A percentile compares a stretch with the other conserved stretches of the same genome.
Conservation (phyloP, 1,140 invertebrate species). For the Nephila pilipes region DNA sequence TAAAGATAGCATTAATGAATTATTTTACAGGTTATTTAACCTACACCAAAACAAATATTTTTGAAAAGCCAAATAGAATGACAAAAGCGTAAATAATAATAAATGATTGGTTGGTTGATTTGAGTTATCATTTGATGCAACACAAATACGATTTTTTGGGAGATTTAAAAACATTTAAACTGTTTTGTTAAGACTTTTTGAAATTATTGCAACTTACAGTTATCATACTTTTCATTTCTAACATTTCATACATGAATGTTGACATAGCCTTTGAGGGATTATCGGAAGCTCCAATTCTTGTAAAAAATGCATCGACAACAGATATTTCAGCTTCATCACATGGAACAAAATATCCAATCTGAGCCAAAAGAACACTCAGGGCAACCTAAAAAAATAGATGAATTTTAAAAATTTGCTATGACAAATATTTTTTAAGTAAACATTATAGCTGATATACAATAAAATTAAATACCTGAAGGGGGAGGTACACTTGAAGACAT, state of each 20-base stretch:
- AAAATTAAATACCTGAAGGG: background rate
- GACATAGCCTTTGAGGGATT: constrained; percentile 92
- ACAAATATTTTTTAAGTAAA: background rate
- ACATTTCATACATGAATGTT: constrained; percentile 99
- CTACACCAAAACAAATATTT: too few species aligned
- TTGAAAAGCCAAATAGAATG: too few species aligned
- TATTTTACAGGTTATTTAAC: too few species aligned
- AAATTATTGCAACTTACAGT: constrained; percentile 84
- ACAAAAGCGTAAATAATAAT: too few species aligned
- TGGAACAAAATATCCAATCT: constrained; percentile 96
- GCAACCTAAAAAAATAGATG: constrained; percentile 83
- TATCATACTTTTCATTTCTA: constrained; percentile 95
- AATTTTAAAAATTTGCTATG: background rate
- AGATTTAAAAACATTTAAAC: too few species aligned
- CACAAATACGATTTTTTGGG: too few species aligned
- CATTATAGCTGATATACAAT: background rate
- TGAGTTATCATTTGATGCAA: too few species aligned
- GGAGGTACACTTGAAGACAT: too few species aligned
- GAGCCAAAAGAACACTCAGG: constrained; percentile 92
- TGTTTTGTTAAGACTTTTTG: too few species aligned
- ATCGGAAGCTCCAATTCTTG: constrained; percentile 96
- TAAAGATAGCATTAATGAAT: too few species aligned
- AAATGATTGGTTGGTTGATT: too few species aligned
- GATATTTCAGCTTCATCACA: constrained; percentile 87
- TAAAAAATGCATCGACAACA: constrained; percentile 91